phyloP scores from a whole-genome alignment of 2,113 vertebrate species.

The Rhinolophus ferrumequinum region DNA sequence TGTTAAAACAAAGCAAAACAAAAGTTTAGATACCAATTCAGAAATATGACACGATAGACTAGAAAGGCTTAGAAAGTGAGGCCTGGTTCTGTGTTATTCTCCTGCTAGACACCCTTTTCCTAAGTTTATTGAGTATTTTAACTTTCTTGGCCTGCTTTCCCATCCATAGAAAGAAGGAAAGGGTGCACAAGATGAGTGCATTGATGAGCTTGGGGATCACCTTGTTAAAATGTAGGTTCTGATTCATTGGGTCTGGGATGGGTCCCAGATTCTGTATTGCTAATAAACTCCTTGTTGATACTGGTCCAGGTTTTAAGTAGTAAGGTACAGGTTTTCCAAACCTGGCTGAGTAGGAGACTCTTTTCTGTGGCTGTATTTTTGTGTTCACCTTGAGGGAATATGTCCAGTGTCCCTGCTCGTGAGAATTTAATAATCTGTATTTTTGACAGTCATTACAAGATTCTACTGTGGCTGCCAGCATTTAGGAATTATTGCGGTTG shows the following conservation, averaged over 20 bases:
- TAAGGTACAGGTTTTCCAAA: not conserved
- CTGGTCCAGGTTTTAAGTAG: not conserved
- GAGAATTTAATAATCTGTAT: slow-evolving; percentile 41
- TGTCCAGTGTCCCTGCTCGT: not conserved
- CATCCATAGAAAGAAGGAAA: not conserved
- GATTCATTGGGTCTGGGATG: not conserved
- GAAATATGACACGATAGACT: not conserved
- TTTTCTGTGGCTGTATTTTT: not conserved
- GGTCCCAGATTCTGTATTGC: not conserved
- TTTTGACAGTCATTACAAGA: slow-evolving; percentile 48
- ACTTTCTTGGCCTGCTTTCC: not conserved
- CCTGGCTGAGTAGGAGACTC: not conserved
- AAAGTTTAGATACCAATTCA: not conserved
- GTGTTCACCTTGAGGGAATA: not conserved
- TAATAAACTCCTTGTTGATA: not conserved
- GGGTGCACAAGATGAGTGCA: not conserved
- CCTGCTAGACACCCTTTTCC: not conserved
- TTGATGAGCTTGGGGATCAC: not conserved
- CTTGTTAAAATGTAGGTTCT: not conserved
- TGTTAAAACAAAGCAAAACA: not conserved
- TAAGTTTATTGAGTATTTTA: not conserved
- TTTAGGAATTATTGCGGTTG: not conserved
- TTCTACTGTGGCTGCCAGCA: not conserved
- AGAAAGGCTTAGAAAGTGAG: not conserved
- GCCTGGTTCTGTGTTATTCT: not conserved